These are phyloP conservation scores for Epizoanthus illoricatus DNA, from an alignment of 92 coral and sea anemone genomes.

Conservation along the genomic window DNA sequence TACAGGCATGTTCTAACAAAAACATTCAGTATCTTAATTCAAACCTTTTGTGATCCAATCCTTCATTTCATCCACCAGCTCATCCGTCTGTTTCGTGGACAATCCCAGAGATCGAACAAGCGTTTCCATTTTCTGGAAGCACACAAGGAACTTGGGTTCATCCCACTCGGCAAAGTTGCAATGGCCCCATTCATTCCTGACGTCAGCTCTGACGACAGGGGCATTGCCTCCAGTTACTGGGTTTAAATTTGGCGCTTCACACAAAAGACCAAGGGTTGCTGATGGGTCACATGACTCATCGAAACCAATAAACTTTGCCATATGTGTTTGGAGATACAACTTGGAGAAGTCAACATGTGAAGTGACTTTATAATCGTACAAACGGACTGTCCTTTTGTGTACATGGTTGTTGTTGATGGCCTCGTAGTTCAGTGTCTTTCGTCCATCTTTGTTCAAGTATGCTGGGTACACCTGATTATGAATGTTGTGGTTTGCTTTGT, in stretches of 20 bases:
- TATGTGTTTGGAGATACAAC: conserved; percentile 64
- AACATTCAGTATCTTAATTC: background rate
- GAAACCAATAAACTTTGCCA: conserved; percentile 81
- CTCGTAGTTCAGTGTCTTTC: conserved; percentile 51
- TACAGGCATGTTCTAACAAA: background rate
- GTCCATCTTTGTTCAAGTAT: conserved; percentile 39
- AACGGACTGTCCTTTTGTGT: conserved; percentile 38
- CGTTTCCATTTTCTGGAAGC: conserved; percentile 67
- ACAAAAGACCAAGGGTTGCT: conserved; percentile 66
- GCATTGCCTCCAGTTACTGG: conserved; percentile 40
- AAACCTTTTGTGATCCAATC: conserved; percentile 77
- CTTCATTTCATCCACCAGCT: conserved; percentile 39
- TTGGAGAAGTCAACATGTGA: conserved; percentile 65
- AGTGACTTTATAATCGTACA: conserved; percentile 64
- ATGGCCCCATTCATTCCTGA: conserved; percentile 80
- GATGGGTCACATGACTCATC: conserved; percentile 73
- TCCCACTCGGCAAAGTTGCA: conserved; percentile 71
- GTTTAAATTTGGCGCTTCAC: conserved; percentile 47
- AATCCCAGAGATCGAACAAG: conserved; percentile 54
- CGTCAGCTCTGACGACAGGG: conserved; percentile 51
- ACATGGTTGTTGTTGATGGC: conserved; percentile 62
- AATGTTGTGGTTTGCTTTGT: conserved; percentile 30
- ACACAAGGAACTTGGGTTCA: conserved; percentile 30
- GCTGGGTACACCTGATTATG: conserved; percentile 45
- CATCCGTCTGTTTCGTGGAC: conserved; percentile 48